A percentile compares a stretch with the other conserved stretches of the same genome.
These are phyloP conservation scores for Odobenus rosmarus DNA, from an alignment of 2,113 vertebrate species.

Conservation along the genomic window DNA sequence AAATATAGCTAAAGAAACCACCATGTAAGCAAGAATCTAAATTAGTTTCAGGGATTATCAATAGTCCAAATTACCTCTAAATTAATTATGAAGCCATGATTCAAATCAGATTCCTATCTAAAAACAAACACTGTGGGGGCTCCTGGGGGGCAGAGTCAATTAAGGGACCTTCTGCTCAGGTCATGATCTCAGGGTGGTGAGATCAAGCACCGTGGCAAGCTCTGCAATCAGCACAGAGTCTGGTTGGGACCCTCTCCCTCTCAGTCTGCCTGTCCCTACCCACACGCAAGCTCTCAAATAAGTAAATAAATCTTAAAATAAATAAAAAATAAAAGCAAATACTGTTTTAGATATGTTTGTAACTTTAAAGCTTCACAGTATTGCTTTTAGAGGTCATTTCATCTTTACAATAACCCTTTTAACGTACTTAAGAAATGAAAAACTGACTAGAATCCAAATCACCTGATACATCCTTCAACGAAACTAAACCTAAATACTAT, in stretches of 20 bases:
- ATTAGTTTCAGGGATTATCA: constrained; percentile 2
- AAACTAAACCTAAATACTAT: constrained; percentile 29
- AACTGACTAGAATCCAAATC: not conserved
- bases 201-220: not conserved
- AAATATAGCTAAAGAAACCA: constrained; percentile 14
- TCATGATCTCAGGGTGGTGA: not conserved
- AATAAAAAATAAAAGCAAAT: not conserved
- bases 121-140: not conserved
- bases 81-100: constrained; percentile 30
- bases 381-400: not conserved
- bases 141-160: not conserved
- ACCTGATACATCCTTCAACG: not conserved
- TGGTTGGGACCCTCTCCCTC: not conserved
- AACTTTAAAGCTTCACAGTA: not conserved
- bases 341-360: not conserved
- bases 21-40: not conserved
- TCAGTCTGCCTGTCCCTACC: not conserved
- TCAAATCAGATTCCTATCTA: constrained; percentile 27
- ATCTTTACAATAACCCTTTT: constrained; percentile 30
- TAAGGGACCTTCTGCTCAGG: not conserved
- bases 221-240: not conserved
- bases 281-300: not conserved
- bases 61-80: constrained; percentile 38
- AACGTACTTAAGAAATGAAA: constrained; percentile 20
- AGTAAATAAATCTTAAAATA: not conserved